Conservation (phyloP, 2,888 invertebrate species). For the Xylota segnis region DNA sequence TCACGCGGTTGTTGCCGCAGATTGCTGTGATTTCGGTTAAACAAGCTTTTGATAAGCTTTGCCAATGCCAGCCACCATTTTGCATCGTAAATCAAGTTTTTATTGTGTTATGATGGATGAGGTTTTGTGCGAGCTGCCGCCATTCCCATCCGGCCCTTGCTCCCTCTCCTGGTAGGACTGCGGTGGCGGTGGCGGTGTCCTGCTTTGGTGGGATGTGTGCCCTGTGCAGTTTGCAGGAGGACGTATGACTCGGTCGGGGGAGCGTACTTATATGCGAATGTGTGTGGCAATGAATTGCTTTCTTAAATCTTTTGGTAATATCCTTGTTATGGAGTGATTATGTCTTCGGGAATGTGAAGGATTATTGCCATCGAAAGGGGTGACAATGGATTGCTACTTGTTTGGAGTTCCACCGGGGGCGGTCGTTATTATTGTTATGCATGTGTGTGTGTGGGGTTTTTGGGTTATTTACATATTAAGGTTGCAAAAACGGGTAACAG, state of each 20-base stretch:
- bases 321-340: constrained; percentile 77
- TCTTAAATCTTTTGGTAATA: constrained; percentile 73
- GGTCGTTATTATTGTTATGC: neutral
- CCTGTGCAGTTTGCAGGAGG: neutral
- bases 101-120: constrained; percentile 77
- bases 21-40: constrained; percentile 77
- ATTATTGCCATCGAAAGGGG: constrained; percentile 68
- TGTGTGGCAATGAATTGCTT: constrained; percentile 60
- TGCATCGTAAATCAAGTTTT: constrained; percentile 76
- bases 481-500: too few relatives aligned
- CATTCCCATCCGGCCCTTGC: neutral
- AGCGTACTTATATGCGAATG: constrained; percentile 31
- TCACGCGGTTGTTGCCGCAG: constrained; percentile 44
- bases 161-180: neutral
- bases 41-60: constrained; percentile 79
- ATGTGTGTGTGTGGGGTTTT: neutral
- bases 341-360: constrained; percentile 59
- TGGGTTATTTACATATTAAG: too few relatives aligned
- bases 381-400: constrained; percentile 53
- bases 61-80: constrained; percentile 71
- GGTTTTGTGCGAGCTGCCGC: constrained; percentile 65
- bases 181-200: constrained; percentile 15
- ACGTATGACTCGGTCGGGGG: neutral
- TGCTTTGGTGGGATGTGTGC: constrained; percentile 25
- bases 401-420: neutral